Percentiles rank a stretch among this genome's conserved stretches.
Evolutionary conservation across 2,113 vertebrate species (phyloP).

Genomic region (Columba livia): DNA sequence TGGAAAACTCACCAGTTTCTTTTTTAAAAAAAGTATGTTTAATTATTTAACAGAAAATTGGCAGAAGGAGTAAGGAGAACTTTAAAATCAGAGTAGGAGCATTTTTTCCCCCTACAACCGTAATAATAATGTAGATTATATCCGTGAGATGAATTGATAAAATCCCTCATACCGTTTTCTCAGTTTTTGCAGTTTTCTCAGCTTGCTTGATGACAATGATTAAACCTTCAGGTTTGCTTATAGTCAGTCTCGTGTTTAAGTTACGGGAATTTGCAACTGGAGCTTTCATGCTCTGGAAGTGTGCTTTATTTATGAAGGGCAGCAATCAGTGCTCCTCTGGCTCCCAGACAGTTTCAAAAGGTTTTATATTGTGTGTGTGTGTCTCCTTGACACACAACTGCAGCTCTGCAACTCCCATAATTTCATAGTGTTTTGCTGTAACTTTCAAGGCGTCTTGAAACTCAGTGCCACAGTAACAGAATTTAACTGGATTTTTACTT

Average conservation of each 20-base stretch:
- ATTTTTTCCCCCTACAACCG: not conserved
- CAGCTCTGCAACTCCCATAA: not conserved
- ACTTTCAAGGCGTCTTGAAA: conserved; percentile 25
- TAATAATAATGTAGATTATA: not conserved
- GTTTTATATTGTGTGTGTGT: not conserved
- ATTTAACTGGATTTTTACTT: conserved; percentile 7
- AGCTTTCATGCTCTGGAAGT: not conserved
- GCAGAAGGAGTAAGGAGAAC: not conserved
- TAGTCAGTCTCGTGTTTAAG: not conserved
- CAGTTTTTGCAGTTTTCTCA: not conserved
- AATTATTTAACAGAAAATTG: not conserved
- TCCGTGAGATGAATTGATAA: not conserved
- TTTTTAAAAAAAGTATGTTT: not conserved
- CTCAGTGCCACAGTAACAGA: conserved; percentile 4
- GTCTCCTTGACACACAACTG: not conserved
- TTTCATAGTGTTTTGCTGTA: not conserved
- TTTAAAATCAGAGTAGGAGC: not conserved
- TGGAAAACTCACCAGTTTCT: not conserved
- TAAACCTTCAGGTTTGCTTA: not conserved
- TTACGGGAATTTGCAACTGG: not conserved
- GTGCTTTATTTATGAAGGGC: not conserved
- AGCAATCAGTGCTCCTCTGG: not conserved
- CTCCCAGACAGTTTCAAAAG: not conserved
- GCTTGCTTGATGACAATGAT: not conserved
- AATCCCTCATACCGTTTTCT: not conserved